Conservation (phyloP, 2,797 vertebrate genomes). For the Enteromius unitaeniatus region DNA sequence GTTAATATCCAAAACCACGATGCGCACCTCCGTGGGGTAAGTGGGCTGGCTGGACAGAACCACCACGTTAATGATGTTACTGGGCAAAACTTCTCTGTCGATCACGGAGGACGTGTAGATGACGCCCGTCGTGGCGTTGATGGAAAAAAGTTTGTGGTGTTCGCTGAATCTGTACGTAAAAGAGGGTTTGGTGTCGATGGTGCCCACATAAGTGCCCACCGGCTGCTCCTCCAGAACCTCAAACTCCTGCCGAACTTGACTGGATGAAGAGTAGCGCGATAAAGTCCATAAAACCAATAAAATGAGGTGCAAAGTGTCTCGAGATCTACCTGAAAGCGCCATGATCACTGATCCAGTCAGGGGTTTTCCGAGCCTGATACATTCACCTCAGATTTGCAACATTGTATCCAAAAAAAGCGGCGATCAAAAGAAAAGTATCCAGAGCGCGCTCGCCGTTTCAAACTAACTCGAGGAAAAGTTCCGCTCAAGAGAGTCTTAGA, state of each 20-base stretch:
- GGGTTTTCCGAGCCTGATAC: constrained; percentile 75
- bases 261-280: constrained; percentile 75
- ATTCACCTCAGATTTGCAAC: constrained; percentile 73
- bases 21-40: constrained; percentile 95
- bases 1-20: constrained; percentile 93
- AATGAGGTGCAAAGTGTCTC: constrained; percentile 72
- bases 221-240: constrained; percentile 94
- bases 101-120: constrained; percentile 91
- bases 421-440: constrained; percentile 48
- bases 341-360: constrained; percentile 75
- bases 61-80: constrained; percentile 93
- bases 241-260: constrained; percentile 94
- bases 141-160: constrained; percentile 90
- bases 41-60: constrained; percentile 97
- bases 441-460: constrained; percentile 25
- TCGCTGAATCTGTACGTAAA: constrained; percentile 98
- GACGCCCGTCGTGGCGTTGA: constrained; percentile 89
- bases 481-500: background rate
- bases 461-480: background rate
- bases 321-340: constrained; percentile 73
- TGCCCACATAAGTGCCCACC: constrained; percentile 92
- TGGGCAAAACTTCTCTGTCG: constrained; percentile 90
- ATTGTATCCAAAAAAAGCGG: constrained; percentile 68
- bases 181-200: constrained; percentile 88
- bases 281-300: constrained; percentile 79